Evolutionary conservation across 1,140 invertebrate species (phyloP).

Genomic region (Aradophagus sp.): DNA sequence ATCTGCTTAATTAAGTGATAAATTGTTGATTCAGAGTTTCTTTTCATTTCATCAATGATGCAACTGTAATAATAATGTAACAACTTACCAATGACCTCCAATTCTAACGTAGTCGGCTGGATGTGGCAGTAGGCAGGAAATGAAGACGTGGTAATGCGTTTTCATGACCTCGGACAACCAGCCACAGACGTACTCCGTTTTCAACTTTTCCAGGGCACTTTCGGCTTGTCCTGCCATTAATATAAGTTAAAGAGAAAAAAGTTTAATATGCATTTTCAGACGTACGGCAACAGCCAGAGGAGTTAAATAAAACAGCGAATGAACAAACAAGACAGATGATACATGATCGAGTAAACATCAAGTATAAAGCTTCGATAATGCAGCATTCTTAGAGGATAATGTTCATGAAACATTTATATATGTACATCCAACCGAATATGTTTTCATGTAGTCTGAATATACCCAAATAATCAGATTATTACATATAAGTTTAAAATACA

Average conservation of each 20-base stretch:
- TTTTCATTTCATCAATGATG: too few species aligned
- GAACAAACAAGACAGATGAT: slow-evolving; percentile 58
- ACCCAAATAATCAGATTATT: slow-evolving; percentile 43
- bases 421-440: slow-evolving; percentile 55
- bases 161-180: slow-evolving; percentile 92
- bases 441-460: slow-evolving; percentile 54
- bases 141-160: slow-evolving; percentile 90
- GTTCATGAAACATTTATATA: slow-evolving; percentile 56
- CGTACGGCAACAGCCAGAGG: too few species aligned
- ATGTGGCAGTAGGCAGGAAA: slow-evolving; percentile 89
- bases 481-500: slow-evolving; percentile 1
- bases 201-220: slow-evolving; percentile 91
- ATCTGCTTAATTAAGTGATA: too few species aligned
- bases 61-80: too few species aligned
- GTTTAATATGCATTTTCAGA: slow-evolving; percentile 34
- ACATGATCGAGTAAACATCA: slow-evolving; percentile 56
- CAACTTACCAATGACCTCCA: slow-evolving; percentile 91
- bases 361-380: slow-evolving; percentile 58
- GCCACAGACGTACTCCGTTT: slow-evolving; percentile 92
- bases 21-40: too few species aligned
- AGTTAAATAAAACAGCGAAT: slow-evolving; percentile 51
- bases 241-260: slow-evolving; percentile 33
- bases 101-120: slow-evolving; percentile 92
- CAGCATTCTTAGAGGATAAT: slow-evolving; percentile 56
- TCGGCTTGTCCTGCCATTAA: slow-evolving; percentile 83